Evolutionary conservation across 2,797 vertebrate species (phyloP).

Genomic region (Nasua narica): DNA sequence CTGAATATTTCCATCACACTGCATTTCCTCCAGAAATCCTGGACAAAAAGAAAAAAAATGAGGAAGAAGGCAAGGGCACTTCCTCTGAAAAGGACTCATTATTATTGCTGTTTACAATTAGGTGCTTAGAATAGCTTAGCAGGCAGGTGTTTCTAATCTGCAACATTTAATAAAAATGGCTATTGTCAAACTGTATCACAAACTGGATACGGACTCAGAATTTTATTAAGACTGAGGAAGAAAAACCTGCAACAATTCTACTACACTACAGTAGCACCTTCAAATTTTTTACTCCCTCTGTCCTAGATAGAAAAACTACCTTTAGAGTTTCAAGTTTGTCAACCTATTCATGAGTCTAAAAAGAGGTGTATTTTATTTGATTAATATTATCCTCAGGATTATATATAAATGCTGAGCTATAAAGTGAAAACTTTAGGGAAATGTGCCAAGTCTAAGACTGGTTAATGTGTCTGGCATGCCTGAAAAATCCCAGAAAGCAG

Average conservation of each 20-base stretch:
- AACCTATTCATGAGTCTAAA: not conserved
- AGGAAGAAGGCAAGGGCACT: not conserved
- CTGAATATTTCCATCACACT: not conserved
- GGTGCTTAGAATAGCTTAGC: not conserved
- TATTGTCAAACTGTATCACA: conserved; percentile 2
- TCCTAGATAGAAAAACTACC: conserved; percentile 4
- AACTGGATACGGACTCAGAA: conserved; percentile 2
- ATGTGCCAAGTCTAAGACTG: not conserved
- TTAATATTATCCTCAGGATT: not conserved
- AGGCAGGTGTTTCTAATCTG: conserved; percentile 30
- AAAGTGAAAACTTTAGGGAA: not conserved
- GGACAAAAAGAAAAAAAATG: not conserved
- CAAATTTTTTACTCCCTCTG: not conserved
- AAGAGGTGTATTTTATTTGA: not conserved
- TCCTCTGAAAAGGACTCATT: not conserved
- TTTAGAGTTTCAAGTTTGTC: conserved; percentile 22
- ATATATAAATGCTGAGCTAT: not conserved
- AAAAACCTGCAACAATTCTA: not conserved
- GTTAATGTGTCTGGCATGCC: not conserved
- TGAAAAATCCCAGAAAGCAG: conserved; percentile 9
- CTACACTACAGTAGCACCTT: not conserved
- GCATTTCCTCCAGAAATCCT: not conserved
- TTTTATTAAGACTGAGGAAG: conserved; percentile 11
- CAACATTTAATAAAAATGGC: not conserved
- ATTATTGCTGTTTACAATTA: not conserved